Conservation (phyloP, 2,888 invertebrate species). For the Pollenia amentaria region DNA sequence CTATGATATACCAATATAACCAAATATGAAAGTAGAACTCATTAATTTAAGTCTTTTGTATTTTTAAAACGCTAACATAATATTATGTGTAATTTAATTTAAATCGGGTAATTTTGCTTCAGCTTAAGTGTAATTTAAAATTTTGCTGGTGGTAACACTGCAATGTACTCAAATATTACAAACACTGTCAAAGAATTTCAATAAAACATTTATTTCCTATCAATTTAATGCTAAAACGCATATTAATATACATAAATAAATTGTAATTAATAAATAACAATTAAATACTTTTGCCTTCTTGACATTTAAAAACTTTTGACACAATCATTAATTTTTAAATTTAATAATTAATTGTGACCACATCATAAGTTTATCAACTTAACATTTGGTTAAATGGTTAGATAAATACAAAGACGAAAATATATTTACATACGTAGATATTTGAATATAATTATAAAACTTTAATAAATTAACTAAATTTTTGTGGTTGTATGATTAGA, state of each 20-base stretch:
- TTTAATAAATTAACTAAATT: too few relatives aligned
- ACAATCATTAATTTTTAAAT: constrained; percentile 2
- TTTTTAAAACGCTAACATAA: too few relatives aligned
- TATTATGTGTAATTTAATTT: too few relatives aligned
- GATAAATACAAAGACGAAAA: too few relatives aligned
- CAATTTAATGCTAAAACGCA: neutral
- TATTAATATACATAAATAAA: neutral
- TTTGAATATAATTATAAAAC: neutral
- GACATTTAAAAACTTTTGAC: constrained; percentile 26
- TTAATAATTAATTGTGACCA: constrained; percentile 13
- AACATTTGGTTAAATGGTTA: neutral
- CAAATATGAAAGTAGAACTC: too few relatives aligned
- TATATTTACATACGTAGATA: too few relatives aligned
- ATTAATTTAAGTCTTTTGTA: too few relatives aligned
- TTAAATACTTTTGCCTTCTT: neutral
- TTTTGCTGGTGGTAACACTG: too few relatives aligned
- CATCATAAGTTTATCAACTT: neutral
- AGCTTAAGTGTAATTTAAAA: too few relatives aligned
- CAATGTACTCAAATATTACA: neutral
- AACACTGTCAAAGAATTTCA: neutral
- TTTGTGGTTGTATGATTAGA: too few relatives aligned
- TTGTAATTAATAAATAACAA: constrained; percentile 26
- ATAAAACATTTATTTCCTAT: constrained; percentile 6
- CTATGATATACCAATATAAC: too few relatives aligned
- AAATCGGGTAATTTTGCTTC: too few relatives aligned